Evolutionary conservation across 2,797 vertebrate species (phyloP).

Genomic region (Spondyliosoma cantharus): DNA sequence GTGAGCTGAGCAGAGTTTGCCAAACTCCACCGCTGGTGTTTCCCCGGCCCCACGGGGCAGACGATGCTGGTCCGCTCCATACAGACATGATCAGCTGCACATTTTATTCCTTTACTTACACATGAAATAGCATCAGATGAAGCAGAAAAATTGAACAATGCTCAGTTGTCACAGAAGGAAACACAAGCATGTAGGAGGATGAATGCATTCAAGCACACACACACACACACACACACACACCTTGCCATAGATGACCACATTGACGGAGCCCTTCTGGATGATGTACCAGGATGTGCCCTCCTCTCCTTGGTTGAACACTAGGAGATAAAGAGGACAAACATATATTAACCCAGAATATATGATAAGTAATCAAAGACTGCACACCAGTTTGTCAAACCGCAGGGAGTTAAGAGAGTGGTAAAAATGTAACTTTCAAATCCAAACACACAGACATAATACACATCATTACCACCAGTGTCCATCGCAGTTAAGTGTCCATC

Average conservation of each 20-base stretch:
- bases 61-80: conserved; percentile 26
- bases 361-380: neutral
- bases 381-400: neutral
- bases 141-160: conserved; percentile 15
- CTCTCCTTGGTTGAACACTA: conserved; percentile 99
- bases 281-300: conserved; percentile 99
- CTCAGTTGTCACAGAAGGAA: conserved; percentile 19
- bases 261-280: conserved; percentile 98
- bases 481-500: neutral
- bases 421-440: neutral
- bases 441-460: neutral
- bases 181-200: conserved; percentile 3
- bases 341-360: neutral
- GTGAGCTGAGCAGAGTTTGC: conserved; percentile 54
- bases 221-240: conserved; percentile 47
- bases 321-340: conserved; percentile 39
- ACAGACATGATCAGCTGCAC: conserved; percentile 26
- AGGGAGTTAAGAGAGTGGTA: neutral
- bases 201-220: neutral
- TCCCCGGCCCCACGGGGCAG: conserved; percentile 35
- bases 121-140: conserved; percentile 35
- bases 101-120: conserved; percentile 28
- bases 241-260: conserved; percentile 97
- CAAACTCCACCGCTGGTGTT: conserved; percentile 67
- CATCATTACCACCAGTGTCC: neutral